Evolutionary conservation across 1,140 invertebrate species (phyloP).

Genomic region (Pachyrhynchus sulphureomaculatus): DNA sequence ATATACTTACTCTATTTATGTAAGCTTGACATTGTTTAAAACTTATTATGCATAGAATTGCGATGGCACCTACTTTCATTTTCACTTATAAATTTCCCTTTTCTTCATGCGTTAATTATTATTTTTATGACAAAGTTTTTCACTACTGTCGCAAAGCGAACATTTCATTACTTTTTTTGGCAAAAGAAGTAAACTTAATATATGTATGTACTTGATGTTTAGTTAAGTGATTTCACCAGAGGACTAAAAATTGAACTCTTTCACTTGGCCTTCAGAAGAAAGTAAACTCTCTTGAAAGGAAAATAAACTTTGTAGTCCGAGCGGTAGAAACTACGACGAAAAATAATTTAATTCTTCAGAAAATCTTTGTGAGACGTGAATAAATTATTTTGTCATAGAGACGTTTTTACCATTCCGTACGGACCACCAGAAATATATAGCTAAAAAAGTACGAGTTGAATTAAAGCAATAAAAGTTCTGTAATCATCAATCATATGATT

Average conservation of each 20-base stretch:
- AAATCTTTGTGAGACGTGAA: too few species aligned
- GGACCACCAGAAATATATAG: too few species aligned
- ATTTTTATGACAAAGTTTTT: neutral
- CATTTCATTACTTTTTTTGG: slow-evolving; percentile 1
- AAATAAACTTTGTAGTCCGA: too few species aligned
- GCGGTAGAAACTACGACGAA: too few species aligned
- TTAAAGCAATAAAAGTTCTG: too few species aligned
- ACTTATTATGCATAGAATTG: slow-evolving; percentile 13
- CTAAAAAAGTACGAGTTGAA: too few species aligned
- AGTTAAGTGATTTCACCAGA: slow-evolving; percentile 13
- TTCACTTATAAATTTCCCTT: neutral
- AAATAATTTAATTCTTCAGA: too few species aligned
- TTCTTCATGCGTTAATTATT: neutral
- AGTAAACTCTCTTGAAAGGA: slow-evolving; percentile 7
- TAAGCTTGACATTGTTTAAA: slow-evolving; percentile 9
- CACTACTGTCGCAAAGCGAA: neutral
- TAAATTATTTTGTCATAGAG: too few species aligned
- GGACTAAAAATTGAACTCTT: slow-evolving; percentile 9
- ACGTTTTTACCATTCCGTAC: too few species aligned
- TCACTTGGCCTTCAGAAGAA: slow-evolving; percentile 26
- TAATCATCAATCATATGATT: too few species aligned
- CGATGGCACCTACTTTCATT: slow-evolving; percentile 22
- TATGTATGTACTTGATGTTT: neutral
- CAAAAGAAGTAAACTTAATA: slow-evolving; percentile 17
- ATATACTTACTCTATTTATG: neutral